A percentile compares a stretch with the other conserved stretches of the same genome.
Conservation (phyloP, 2,888 invertebrate genomes). For the Erebia aethiops region DNA sequence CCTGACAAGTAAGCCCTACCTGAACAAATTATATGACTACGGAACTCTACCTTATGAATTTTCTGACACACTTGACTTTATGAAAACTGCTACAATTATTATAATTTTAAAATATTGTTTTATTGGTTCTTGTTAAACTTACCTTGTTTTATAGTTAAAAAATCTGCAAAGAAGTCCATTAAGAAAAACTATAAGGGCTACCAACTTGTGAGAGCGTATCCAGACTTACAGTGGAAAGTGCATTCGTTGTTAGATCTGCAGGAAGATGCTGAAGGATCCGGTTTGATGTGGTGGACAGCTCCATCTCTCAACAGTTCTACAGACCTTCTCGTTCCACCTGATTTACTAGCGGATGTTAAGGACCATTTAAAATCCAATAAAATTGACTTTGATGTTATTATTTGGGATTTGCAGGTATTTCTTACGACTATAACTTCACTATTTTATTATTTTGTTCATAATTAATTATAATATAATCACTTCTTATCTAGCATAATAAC, state of each 20-base stretch:
- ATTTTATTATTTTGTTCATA: neutral
- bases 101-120: neutral
- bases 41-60: no score
- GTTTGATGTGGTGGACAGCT: slow-evolving; percentile 78
- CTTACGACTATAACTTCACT: neutral
- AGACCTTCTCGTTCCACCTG: slow-evolving; percentile 89
- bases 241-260: slow-evolving; percentile 72
- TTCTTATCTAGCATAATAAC: no score
- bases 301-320: slow-evolving; percentile 81
- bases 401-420: slow-evolving; percentile 87
- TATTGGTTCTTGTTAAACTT: neutral
- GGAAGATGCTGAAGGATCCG: slow-evolving; percentile 77
- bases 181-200: slow-evolving; percentile 82
- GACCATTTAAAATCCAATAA: slow-evolving; percentile 83
- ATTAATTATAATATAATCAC: no score
- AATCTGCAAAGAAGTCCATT: slow-evolving; percentile 63
- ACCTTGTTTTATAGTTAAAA: slow-evolving; percentile 54
- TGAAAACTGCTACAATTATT: neutral
- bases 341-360: slow-evolving; percentile 82
- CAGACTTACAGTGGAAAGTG: slow-evolving; percentile 72
- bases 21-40: no score
- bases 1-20: no score
- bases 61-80: no score
- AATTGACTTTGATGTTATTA: slow-evolving; percentile 86
- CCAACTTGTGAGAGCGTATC: slow-evolving; percentile 75